Base-by-base conservation (phyloP, 2,797 vertebrate species). In the Sardinella longiceps region DNA sequence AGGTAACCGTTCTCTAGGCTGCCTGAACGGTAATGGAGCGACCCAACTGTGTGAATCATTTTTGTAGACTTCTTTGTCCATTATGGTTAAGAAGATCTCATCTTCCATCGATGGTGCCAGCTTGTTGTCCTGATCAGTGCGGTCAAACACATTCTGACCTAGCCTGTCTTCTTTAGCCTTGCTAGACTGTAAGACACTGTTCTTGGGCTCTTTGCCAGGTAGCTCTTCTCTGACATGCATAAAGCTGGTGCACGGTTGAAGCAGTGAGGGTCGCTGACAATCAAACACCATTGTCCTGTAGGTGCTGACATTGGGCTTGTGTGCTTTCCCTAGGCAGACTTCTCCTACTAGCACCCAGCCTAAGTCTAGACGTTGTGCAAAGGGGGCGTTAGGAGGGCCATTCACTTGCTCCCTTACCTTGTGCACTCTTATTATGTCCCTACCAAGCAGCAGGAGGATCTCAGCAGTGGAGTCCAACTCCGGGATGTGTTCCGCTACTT, bases 351-450 rank as follows among this genome's bases (percentile, higher is more conserved):
- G 14, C 14, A 80, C 70, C 70, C 70, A 80, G 11, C 70, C 70
- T 25, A 80, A n/a, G 25, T 80, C 70, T 2, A 80, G 70, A 2
- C 39, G 3, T 25, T 80, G 70, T 3, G 70, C 70, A 43, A 33
- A 80, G 14, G 70, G 6, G 12, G 9, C 25, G 11, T 80, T 80
- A n/a, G 15, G 14, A 33, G 30, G 28, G 70, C 70, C 70, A 12
- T 43, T 80, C 0, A 80, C 15, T 18, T 80, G 70, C 18, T 80
- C 18, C 25, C 1, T 37, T 18, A 80, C 70, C 12, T 84, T 84
- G 58, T 86, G 85, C 25, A 63, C 77, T 25, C 85, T 81, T 7
- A 86, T 30, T 4, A 84, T 51, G 23, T 86, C 82, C 70, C 80
- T 83, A 12, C 82, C 66, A 7, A 85, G 45, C 15, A 82, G 48